phyloP scores from a whole-genome alignment of 2,797 vertebrate species.

The Sebastes vulpes region DNA sequence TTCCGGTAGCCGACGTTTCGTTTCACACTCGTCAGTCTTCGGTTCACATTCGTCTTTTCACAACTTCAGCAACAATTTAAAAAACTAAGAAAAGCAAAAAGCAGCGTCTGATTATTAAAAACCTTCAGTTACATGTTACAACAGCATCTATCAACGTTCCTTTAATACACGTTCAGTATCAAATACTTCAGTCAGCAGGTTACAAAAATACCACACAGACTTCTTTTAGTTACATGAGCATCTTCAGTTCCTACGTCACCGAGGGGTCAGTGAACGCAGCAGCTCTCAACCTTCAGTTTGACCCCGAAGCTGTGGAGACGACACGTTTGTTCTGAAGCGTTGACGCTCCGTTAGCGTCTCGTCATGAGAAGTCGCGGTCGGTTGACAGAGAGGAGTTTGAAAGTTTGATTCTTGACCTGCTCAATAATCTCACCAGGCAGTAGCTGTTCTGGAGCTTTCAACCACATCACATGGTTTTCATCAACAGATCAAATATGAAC shows the following conservation, averaged over 20 bases:
- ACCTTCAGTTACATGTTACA: slow-evolving; percentile 50
- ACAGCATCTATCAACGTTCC: slow-evolving; percentile 41
- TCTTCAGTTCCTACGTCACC: background rate
- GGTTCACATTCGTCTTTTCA: slow-evolving; percentile 56
- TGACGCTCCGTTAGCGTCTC: too few relatives aligned
- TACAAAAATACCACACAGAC: slow-evolving; percentile 68
- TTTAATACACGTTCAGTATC: slow-evolving; percentile 69
- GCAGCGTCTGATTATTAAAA: slow-evolving; percentile 56
- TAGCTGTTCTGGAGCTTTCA: background rate
- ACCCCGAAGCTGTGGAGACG: background rate
- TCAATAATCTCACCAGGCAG: background rate
- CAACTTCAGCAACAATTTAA: slow-evolving; percentile 53
- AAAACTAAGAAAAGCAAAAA: slow-evolving; percentile 57
- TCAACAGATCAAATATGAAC: background rate
- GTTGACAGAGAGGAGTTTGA: too few relatives aligned
- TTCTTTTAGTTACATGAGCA: background rate
- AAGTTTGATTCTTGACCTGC: too few relatives aligned
- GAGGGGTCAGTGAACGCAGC: slow-evolving; percentile 27
- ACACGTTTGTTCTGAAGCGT: background rate
- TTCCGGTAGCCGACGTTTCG: background rate
- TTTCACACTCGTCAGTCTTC: slow-evolving; percentile 5
- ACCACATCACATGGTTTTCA: background rate
- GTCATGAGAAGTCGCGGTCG: too few relatives aligned
- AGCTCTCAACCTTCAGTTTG: slow-evolving; percentile 8
- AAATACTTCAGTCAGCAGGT: slow-evolving; percentile 67